These are phyloP conservation scores for Otus sunia DNA, from an alignment of 2,113 vertebrate genomes.

Conservation along the genomic window DNA sequence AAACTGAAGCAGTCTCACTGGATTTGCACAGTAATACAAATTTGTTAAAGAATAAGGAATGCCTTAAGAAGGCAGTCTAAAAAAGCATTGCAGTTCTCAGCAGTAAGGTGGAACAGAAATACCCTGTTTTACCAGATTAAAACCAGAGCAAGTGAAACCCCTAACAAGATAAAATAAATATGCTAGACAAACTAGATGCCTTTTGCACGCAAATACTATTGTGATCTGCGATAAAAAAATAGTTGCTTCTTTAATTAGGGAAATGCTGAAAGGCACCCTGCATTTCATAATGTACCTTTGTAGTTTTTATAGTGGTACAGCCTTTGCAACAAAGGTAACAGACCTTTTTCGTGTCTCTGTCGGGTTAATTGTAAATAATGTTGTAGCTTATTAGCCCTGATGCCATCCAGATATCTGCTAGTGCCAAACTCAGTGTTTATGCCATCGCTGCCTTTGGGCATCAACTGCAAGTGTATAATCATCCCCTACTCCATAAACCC, in stretches of 20 bases:
- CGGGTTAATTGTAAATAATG: background rate
- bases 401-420: background rate
- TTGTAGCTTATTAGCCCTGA: background rate
- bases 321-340: background rate
- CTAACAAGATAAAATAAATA: background rate
- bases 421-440: background rate
- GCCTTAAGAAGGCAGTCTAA: background rate
- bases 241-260: background rate
- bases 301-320: background rate
- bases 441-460: background rate
- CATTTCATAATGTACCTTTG: background rate
- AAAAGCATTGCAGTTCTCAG: background rate
- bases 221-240: background rate
- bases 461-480: background rate
- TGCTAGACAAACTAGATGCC: background rate
- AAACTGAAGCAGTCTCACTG: background rate
- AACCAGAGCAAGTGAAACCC: background rate
- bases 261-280: background rate
- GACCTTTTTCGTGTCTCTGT: background rate
- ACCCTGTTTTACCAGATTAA: background rate
- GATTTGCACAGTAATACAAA: background rate
- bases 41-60: background rate
- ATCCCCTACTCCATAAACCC: background rate
- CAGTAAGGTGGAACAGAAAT: background rate
- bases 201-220: background rate